Percentiles rank a stretch among this genome's conserved stretches.
Evolutionary conservation across 2,888 invertebrate species (phyloP).

Genomic region (Strigamia transsilvanica): DNA sequence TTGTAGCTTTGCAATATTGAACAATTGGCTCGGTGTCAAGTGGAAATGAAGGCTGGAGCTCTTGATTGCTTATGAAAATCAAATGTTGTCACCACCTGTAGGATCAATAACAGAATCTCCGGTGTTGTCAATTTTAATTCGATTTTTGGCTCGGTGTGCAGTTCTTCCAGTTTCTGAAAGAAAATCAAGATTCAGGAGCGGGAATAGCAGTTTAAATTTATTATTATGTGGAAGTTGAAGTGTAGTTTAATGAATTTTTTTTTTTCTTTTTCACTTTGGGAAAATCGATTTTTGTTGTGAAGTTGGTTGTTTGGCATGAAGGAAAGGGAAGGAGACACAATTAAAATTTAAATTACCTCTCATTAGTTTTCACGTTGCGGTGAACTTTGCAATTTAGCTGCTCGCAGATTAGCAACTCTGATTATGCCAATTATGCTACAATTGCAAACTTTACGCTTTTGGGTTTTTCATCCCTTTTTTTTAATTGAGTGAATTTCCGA

Average conservation of each 20-base stretch:
- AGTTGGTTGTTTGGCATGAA: conserved; percentile 40
- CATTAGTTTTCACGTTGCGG: conserved; percentile 49
- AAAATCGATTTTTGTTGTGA: conserved; percentile 35
- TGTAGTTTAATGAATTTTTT: conserved; percentile 20
- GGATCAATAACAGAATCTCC: not conserved
- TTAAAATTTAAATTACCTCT: conserved; percentile 49
- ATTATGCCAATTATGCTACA: conserved; percentile 43
- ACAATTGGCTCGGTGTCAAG: not conserved
- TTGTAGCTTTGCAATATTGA: conserved; percentile 17
- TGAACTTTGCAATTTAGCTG: conserved; percentile 49
- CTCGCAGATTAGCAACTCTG: conserved; percentile 49
- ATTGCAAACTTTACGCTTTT: conserved; percentile 47
- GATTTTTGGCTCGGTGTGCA: not conserved
- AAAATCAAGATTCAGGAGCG: not conserved
- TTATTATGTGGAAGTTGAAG: conserved; percentile 17
- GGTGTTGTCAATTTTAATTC: not conserved
- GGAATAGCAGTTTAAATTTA: not conserved
- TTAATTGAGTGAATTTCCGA: conserved; percentile 9
- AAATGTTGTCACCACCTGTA: not conserved
- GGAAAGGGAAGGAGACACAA: conserved; percentile 37
- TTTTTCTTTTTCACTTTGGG: not conserved
- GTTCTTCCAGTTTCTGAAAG: not conserved
- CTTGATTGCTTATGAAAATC: not conserved
- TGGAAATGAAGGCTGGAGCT: not conserved
- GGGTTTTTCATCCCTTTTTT: conserved; percentile 1